Conservation (phyloP, 2,113 vertebrate genomes). For the Mesoclemmys tuberculata region DNA sequence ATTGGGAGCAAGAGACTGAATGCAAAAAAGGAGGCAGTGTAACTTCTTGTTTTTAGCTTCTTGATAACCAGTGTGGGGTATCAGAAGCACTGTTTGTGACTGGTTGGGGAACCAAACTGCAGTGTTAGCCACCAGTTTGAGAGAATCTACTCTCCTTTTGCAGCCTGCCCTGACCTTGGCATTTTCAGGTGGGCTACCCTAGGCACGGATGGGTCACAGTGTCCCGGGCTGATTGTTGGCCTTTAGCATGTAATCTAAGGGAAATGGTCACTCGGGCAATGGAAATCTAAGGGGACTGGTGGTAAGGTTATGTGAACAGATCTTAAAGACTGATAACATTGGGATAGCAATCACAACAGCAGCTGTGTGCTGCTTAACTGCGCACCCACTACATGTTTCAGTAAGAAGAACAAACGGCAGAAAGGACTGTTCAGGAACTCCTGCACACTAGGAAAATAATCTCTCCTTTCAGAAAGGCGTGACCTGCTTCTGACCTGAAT, state of each 20-base stretch:
- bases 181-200: too few species aligned
- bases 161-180: too few species aligned
- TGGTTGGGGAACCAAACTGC: too few species aligned
- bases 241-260: background rate
- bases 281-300: background rate
- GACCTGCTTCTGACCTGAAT: constrained; percentile 39
- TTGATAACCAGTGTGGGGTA: too few species aligned
- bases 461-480: constrained; percentile 24
- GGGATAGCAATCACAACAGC: rapidly evolving
- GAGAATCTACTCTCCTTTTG: too few species aligned
- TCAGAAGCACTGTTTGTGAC: too few species aligned
- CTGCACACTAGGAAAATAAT: background rate
- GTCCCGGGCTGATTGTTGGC: rapidly evolving
- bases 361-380: rapidly evolving
- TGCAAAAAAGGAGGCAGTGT: too few species aligned
- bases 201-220: background rate
- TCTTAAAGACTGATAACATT: rapidly evolving
- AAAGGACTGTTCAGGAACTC: background rate
- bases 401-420: background rate
- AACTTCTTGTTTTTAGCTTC: too few species aligned
- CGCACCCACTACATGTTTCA: background rate
- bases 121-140: too few species aligned
- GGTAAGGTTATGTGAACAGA: background rate
- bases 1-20: too few species aligned
- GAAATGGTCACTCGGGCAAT: background rate